phyloP scores from a whole-genome alignment of 2,797 vertebrate species.

The Chaunax sp. region DNA sequence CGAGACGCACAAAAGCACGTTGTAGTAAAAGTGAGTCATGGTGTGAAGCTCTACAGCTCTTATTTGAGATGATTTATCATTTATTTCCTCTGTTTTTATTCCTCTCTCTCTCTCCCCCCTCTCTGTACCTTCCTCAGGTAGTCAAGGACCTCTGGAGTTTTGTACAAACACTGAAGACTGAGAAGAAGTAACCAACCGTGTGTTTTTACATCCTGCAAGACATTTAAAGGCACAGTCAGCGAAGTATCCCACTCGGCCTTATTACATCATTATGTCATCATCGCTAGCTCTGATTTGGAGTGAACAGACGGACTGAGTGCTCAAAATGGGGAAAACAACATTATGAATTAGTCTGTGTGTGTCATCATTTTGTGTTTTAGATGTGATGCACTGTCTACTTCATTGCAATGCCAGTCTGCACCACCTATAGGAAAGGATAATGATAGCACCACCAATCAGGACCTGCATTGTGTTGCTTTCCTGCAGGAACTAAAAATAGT shows the following conservation, averaged over 20 bases:
- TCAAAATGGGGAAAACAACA: slow-evolving; percentile 8
- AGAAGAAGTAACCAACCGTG: slow-evolving; percentile 74
- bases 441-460: neutral
- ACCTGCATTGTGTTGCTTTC: neutral
- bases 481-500: neutral
- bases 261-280: slow-evolving; percentile 27
- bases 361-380: slow-evolving; percentile 4
- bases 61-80: slow-evolving; percentile 66
- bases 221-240: slow-evolving; percentile 79
- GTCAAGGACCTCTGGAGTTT: slow-evolving; percentile 86
- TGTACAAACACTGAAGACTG: slow-evolving; percentile 82
- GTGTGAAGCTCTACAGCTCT: slow-evolving; percentile 53
- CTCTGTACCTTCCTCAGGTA: slow-evolving; percentile 77
- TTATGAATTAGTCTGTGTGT: slow-evolving; percentile 16
- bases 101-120: slow-evolving; percentile 13
- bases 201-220: slow-evolving; percentile 49
- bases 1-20: slow-evolving; percentile 60
- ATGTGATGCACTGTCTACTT: slow-evolving; percentile 33
- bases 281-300: slow-evolving; percentile 11
- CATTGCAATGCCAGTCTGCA: neutral
- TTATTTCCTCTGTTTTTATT: slow-evolving; percentile 39
- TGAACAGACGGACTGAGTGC: slow-evolving; percentile 18
- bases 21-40: slow-evolving; percentile 70
- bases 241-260: slow-evolving; percentile 57
- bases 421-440: slow-evolving; percentile 19